Evolutionary conservation across 2,888 invertebrate species (phyloP).

Genomic region (Xylota sylvarum): DNA sequence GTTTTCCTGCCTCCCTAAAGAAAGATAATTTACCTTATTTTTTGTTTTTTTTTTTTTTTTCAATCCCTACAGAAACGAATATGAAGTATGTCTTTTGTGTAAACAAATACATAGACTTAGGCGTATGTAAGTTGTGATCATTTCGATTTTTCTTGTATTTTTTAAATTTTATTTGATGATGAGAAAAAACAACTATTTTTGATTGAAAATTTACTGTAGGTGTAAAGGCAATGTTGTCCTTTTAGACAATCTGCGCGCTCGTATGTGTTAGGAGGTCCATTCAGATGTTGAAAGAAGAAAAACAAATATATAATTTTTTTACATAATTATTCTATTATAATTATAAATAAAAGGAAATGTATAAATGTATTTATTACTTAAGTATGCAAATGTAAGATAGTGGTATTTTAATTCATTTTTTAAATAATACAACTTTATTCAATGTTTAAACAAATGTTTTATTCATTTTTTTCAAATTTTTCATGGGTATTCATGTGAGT

Average conservation of each 20-base stretch:
- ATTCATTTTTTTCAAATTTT: too few species aligned
- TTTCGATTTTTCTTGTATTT: slow-evolving; percentile 27
- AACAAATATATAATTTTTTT: slow-evolving; percentile 57
- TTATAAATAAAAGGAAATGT: slow-evolving; percentile 36
- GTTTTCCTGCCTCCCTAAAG: neutral
- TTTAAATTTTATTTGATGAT: slow-evolving; percentile 25
- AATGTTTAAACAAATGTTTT: slow-evolving; percentile 39
- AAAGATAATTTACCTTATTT: neutral
- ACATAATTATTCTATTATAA: slow-evolving; percentile 55
- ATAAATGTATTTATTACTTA: slow-evolving; percentile 59
- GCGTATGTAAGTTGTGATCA: slow-evolving; percentile 41
- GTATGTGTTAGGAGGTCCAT: slow-evolving; percentile 56
- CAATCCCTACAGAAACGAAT: neutral
- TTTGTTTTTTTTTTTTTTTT: neutral
- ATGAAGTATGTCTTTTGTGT: neutral
- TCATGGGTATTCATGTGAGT: too few species aligned
- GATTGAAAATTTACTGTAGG: slow-evolving; percentile 74
- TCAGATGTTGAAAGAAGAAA: slow-evolving; percentile 43
- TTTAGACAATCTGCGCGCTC: slow-evolving; percentile 70
- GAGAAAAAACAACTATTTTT: slow-evolving; percentile 65
- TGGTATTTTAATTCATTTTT: slow-evolving; percentile 58
- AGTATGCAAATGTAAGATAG: slow-evolving; percentile 70
- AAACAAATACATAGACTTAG: neutral
- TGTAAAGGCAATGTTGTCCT: slow-evolving; percentile 64
- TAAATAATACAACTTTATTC: slow-evolving; percentile 63